Percentiles rank a stretch among this genome's conserved stretches.
Evolutionary conservation across 2,888 invertebrate species (phyloP).

Genomic region (Actias luna): DNA sequence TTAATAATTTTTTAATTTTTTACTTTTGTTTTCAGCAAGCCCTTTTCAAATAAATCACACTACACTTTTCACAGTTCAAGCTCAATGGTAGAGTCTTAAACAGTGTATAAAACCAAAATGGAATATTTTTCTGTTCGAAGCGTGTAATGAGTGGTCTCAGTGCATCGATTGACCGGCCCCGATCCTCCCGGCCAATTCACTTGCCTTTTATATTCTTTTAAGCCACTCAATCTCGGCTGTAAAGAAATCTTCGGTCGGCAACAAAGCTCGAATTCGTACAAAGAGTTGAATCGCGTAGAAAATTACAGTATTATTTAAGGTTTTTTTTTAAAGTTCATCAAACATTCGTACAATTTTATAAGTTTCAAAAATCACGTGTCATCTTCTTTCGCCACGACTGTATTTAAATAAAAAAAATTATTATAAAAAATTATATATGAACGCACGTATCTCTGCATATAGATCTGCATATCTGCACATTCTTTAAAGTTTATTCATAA

Average conservation of each 20-base stretch:
- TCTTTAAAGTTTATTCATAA: too few relatives aligned
- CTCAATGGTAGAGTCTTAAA: constrained; percentile 32
- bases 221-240: constrained; percentile 46
- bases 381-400: too few relatives aligned
- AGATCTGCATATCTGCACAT: too few relatives aligned
- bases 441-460: too few relatives aligned
- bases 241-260: constrained; percentile 37
- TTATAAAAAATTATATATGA: too few relatives aligned
- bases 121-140: constrained; percentile 41
- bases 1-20: too few relatives aligned
- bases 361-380: too few relatives aligned
- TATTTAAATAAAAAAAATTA: too few relatives aligned
- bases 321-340: neutral
- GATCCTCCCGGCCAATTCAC: constrained; percentile 61
- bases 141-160: constrained; percentile 71
- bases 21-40: too few relatives aligned
- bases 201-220: constrained; percentile 67
- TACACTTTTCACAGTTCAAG: constrained; percentile 28
- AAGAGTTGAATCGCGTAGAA: constrained; percentile 18
- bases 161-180: constrained; percentile 74
- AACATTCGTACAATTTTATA: too few relatives aligned
- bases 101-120: constrained; percentile 34
- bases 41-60: constrained; percentile 11
- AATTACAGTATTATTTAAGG: neutral
- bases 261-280: constrained; percentile 45